Percentiles rank a stretch among this genome's conserved stretches.
phyloP scores from a whole-genome alignment of 2,888 invertebrate genomes.

The Acleris cristana region DNA sequence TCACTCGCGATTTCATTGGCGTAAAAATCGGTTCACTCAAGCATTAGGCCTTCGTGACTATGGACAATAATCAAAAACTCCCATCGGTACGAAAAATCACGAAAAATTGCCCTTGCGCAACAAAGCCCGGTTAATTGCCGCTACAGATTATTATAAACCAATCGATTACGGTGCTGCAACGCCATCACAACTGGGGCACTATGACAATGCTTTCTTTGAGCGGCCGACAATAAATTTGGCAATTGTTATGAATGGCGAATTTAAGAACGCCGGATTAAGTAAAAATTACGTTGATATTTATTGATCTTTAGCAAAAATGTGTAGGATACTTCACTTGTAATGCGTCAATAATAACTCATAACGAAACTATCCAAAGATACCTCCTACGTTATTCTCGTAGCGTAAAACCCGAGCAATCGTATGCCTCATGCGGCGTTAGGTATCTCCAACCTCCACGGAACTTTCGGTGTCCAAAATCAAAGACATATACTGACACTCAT shows the following conservation, averaged over 20 bases:
- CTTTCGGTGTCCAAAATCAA: too few relatives aligned
- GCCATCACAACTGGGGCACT: slow-evolving; percentile 39
- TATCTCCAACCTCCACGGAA: too few relatives aligned
- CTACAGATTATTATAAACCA: slow-evolving; percentile 70
- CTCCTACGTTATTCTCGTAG: too few relatives aligned
- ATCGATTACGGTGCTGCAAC: slow-evolving; percentile 68
- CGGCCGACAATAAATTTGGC: slow-evolving; percentile 5
- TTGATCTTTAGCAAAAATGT: too few relatives aligned
- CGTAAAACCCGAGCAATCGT: too few relatives aligned
- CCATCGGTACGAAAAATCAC: slow-evolving; percentile 70
- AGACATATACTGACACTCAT: too few relatives aligned
- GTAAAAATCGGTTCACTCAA: slow-evolving; percentile 50
- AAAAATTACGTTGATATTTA: too few relatives aligned
- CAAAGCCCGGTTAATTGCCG: slow-evolving; percentile 65
- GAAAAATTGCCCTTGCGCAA: slow-evolving; percentile 71
- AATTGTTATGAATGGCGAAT: too few relatives aligned
- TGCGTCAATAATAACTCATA: too few relatives aligned
- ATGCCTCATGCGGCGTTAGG: background rate
- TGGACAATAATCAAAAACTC: slow-evolving; percentile 70
- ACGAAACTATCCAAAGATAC: too few relatives aligned
- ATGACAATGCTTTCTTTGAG: slow-evolving; percentile 26
- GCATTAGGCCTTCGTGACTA: slow-evolving; percentile 62
- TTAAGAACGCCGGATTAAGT: too few relatives aligned
- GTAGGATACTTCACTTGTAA: too few relatives aligned
- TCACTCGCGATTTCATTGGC: slow-evolving; percentile 61